Conservation (phyloP, 2,888 invertebrate species). For the Lasioglossum lativentre region DNA sequence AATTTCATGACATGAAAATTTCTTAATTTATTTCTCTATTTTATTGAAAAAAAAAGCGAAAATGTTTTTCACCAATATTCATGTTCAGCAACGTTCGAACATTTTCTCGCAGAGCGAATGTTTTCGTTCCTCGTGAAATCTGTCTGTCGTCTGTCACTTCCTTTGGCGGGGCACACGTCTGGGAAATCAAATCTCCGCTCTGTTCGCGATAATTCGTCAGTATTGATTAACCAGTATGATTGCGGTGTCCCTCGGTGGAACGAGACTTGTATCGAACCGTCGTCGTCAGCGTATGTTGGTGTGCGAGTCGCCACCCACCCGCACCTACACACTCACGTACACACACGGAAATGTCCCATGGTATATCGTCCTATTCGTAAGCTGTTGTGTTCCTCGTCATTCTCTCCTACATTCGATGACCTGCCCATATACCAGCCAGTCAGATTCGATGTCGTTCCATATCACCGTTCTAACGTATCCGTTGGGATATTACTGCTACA, state of each 20-base stretch:
- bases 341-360: slow-evolving; percentile 20
- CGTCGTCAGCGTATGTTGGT: slow-evolving; percentile 2
- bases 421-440: slow-evolving; percentile 11
- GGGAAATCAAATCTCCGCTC: slow-evolving; percentile 57
- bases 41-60: neutral
- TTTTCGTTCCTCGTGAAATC: slow-evolving; percentile 4
- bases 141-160: slow-evolving; percentile 26
- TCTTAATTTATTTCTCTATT: neutral
- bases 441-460: slow-evolving; percentile 40
- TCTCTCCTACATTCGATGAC: slow-evolving; percentile 34
- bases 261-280: slow-evolving; percentile 31
- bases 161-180: slow-evolving; percentile 23
- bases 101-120: slow-evolving; percentile 14
- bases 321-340: neutral
- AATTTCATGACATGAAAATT: neutral
- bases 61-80: neutral
- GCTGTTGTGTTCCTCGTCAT: slow-evolving; percentile 18
- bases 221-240: slow-evolving; percentile 69
- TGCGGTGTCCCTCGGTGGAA: slow-evolving; percentile 37
- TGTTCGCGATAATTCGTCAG: slow-evolving; percentile 64
- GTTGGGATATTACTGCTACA: slow-evolving; percentile 34
- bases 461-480: slow-evolving; percentile 38
- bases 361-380: slow-evolving; percentile 28
- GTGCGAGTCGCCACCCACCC: slow-evolving; percentile 15
- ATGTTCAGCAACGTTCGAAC: neutral